Percentiles rank a stretch among this genome's conserved stretches.
Evolutionary conservation across 2,888 invertebrate species (phyloP).

Genomic region (Liposcelis brunnea): DNA sequence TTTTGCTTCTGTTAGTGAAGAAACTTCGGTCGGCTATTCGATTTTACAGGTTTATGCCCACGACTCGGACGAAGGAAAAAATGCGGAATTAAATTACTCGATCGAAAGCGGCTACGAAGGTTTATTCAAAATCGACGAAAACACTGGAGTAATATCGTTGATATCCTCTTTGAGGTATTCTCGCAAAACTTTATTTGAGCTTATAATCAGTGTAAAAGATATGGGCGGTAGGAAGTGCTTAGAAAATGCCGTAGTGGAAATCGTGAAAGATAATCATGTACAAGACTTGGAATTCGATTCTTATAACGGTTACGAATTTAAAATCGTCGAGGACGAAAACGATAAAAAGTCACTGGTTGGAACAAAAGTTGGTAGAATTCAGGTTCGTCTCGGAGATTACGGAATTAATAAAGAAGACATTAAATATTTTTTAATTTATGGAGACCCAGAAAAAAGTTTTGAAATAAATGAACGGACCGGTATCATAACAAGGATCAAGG

Average conservation of each 20-base stretch:
- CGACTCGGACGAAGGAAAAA: conserved; percentile 78
- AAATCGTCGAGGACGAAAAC: conserved; percentile 64
- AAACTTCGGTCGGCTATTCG: conserved; percentile 41
- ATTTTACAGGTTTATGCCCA: conserved; percentile 60
- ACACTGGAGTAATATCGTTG: conserved; percentile 55
- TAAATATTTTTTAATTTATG: conserved; percentile 56
- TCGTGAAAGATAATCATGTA: conserved; percentile 50
- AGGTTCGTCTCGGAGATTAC: conserved; percentile 28
- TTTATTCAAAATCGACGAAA: conserved; percentile 60
- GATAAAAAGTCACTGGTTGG: conserved; percentile 38
- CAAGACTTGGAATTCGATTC: conserved; percentile 59
- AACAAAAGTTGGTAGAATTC: conserved; percentile 61
- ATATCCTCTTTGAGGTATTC: conserved; percentile 43
- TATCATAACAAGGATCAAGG: conserved; percentile 54
- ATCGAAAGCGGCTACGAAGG: conserved; percentile 65
- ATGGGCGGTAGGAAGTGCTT: conserved; percentile 54
- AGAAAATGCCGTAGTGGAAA: conserved; percentile 64
- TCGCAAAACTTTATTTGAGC: conserved; percentile 48
- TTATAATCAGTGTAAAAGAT: conserved; percentile 66
- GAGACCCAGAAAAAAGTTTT: conserved; percentile 62
- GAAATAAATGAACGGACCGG: conserved; percentile 65
- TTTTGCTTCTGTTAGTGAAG: conserved; percentile 56
- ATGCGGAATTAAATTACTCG: conserved; percentile 61
- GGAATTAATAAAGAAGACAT: conserved; percentile 15
- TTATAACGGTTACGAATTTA: conserved; percentile 62